These are phyloP conservation scores for Myotis yumanensis DNA, from an alignment of 2,113 vertebrate genomes.

Conservation along the genomic window DNA sequence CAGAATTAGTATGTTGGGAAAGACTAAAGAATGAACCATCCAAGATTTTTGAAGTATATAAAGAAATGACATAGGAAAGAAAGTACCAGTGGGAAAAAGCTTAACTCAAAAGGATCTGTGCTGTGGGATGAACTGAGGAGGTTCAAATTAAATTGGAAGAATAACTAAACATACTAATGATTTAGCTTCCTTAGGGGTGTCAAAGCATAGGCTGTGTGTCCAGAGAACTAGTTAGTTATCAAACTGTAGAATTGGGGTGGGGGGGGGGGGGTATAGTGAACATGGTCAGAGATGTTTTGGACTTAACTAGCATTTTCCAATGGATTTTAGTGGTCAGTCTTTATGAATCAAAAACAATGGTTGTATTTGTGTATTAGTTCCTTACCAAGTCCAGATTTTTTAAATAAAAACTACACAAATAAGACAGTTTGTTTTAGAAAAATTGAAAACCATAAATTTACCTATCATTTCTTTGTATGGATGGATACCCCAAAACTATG, in stretches of 20 bases:
- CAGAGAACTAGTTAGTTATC: background rate
- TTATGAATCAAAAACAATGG: background rate
- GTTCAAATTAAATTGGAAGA: background rate
- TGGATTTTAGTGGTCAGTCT: background rate
- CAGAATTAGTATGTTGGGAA: background rate
- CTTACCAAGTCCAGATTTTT: background rate
- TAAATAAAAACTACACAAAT: background rate
- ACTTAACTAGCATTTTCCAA: background rate
- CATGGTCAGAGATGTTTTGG: background rate
- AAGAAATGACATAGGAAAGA: background rate
- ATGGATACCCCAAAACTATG: background rate
- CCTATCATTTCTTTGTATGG: background rate
- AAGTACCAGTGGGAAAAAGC: background rate
- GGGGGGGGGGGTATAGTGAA: background rate
- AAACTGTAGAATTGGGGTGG: background rate
- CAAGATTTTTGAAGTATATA: conserved; percentile 25
- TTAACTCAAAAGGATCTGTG: background rate
- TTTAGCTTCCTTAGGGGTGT: background rate
- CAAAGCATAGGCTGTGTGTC: background rate
- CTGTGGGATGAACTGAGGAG: background rate
- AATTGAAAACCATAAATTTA: background rate
- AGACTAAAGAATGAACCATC: background rate
- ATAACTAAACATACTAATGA: background rate
- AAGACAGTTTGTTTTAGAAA: background rate
- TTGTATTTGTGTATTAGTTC: background rate